phyloP scores from a whole-genome alignment of 37 sponge, comb jelly and placozoan species.

The Geodia barretti region DNA sequence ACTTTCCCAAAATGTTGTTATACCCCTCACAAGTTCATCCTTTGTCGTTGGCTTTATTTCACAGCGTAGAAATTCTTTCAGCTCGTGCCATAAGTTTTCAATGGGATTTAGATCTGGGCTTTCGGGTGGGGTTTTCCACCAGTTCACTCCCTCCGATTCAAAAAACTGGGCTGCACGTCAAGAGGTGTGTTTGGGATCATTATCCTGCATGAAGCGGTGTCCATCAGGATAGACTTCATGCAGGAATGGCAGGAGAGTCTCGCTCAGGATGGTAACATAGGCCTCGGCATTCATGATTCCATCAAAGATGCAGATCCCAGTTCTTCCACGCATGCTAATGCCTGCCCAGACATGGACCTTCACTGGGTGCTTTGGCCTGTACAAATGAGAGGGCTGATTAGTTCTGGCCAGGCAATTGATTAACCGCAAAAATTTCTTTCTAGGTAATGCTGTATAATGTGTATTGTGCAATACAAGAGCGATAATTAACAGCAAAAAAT shows the following conservation, averaged over 20 bases:
- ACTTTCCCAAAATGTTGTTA: slow-evolving; percentile 25
- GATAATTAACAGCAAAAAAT: too few species aligned
- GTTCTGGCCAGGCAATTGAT: too few species aligned
- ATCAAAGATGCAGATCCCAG: slow-evolving; percentile 42
- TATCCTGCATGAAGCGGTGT: slow-evolving; percentile 46
- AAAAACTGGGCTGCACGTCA: neutral
- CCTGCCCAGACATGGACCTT: slow-evolving; percentile 51
- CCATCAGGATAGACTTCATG: slow-evolving; percentile 2
- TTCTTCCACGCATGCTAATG: slow-evolving; percentile 27
- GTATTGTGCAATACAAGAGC: too few species aligned
- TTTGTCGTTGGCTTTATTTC: slow-evolving; percentile 32
- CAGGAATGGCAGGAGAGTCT: slow-evolving; percentile 28
- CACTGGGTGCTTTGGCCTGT: slow-evolving; percentile 38
- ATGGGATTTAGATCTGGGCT: slow-evolving; percentile 32
- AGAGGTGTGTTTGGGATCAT: slow-evolving; percentile 36
- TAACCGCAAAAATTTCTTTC: too few species aligned
- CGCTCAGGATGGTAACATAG: slow-evolving; percentile 10
- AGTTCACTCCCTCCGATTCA: slow-evolving; percentile 2
- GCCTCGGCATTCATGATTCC: slow-evolving; percentile 25
- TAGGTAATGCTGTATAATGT: too few species aligned
- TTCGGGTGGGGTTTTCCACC: slow-evolving; percentile 42
- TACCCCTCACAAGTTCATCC: slow-evolving; percentile 28
- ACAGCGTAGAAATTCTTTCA: slow-evolving; percentile 27
- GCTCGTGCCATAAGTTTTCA: slow-evolving; percentile 40
- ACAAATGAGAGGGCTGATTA: too few species aligned